Base-by-base conservation (phyloP, 1,140 invertebrate genomes). In the Rhizoglyphus robini region DNA sequence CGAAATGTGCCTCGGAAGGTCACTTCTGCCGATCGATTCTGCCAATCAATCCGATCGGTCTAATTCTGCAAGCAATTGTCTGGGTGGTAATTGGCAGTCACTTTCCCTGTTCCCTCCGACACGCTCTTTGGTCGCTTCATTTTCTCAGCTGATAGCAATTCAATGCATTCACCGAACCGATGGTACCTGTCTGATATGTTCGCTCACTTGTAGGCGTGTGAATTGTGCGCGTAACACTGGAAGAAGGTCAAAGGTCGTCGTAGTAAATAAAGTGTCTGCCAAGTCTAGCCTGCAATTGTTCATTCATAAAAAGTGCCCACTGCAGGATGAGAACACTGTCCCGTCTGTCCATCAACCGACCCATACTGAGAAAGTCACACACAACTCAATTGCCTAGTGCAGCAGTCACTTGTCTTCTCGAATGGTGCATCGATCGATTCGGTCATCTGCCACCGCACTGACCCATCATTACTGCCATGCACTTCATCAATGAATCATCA, bases 231-330 rank as follows among this genome's bases (percentile, higher is more conserved):
- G 20, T 54, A 54, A 54, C 31, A 54, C 51, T n/a, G 31, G 51
- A 5, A 20, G 8, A 5, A 23, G 51, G 51, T 54, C 51, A 54
- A 54, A 54, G 51, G 51, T 54, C 51, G 51, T 54, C 41, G 20
- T 54, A 54, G 51, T 54, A 54, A 54, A 32, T 54, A 54, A 54
- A 54, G 51, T 54, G 20, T 54, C 51, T 25, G 8, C 23, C 51
- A 54, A 54, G 23, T 54, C 23, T 8, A 25, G 20, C 8, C 51
- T 27, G 8, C 51, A 54, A 54, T 54, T 54, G 51, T 54, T 20
- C 51, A 54, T 54, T 54, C 51, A 54, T 54, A 54, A 54, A 54
- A 54, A 54, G 23, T 8, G 51, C 8, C 8, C 8, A 54, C 23
- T 8, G 51, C 15, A 54, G 23, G 8, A 8, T 20, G 18, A 41